phyloP scores from a whole-genome alignment of 2,113 vertebrate species.

The Empidonax traillii region DNA sequence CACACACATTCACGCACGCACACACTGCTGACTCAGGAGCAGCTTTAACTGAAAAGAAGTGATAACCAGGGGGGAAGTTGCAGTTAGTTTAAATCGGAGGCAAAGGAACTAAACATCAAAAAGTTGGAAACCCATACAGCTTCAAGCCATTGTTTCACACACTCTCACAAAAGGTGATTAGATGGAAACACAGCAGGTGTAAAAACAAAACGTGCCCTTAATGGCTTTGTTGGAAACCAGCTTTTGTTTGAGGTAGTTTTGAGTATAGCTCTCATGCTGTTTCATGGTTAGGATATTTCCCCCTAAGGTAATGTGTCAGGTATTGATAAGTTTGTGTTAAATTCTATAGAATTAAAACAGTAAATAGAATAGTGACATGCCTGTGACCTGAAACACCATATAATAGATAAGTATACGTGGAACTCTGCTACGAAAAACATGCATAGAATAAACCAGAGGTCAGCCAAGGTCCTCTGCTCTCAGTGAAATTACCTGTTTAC shows the following conservation, averaged over 20 bases:
- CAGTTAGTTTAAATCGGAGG: not conserved
- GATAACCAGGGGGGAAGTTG: not conserved
- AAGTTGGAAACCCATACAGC: not conserved
- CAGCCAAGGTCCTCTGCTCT: constrained; percentile 42
- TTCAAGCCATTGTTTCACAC: constrained; percentile 32
- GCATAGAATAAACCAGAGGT: not conserved
- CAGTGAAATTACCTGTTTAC: constrained; percentile 2
- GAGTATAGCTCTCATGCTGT: not conserved
- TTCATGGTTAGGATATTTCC: not conserved
- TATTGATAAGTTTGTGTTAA: constrained; percentile 56
- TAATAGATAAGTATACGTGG: constrained; percentile 5
- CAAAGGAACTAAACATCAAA: constrained; percentile 11
- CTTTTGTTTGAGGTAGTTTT: constrained; percentile 31
- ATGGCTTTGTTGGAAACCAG: not conserved
- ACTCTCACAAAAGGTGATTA: not conserved
- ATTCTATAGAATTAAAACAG: constrained; percentile 43
- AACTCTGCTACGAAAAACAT: not conserved
- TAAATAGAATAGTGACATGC: constrained; percentile 45
- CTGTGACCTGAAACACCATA: constrained; percentile 5
- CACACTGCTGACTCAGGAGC: not conserved
- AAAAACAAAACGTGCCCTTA: constrained; percentile 35
- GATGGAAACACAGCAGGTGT: constrained; percentile 3
- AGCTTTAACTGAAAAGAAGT: not conserved
- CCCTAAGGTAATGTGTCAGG: constrained; percentile 12
- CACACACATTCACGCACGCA: accelerated